Base-by-base conservation (phyloP, 2,888 invertebrate species). In the Tipula helvola region DNA sequence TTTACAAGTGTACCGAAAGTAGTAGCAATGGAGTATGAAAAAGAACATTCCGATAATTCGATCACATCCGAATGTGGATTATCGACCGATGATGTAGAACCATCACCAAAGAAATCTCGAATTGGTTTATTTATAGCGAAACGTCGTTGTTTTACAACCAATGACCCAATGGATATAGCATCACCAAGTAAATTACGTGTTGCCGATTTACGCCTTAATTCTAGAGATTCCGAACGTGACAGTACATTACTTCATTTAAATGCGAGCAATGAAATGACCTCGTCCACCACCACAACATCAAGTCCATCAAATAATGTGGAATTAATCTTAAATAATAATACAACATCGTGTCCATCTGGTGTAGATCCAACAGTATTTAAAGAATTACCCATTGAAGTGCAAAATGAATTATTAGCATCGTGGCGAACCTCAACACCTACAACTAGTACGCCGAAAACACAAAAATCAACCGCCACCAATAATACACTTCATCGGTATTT, bases 131-230 rank as follows among this genome's bases (percentile, higher is more conserved):
- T 93, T 87, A 90, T 93, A n/a, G 91, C 91, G 36, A 93, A 93
- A 87, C 91, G 93, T 83, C 91, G 93, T 86, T 90, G 91, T 44
- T 89, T 92, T 36, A 87, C 88, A 16, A 88, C 88, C 1, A 87
- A 86, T 5, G 90, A 90, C n/a, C 88, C 90, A 7, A 89, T 91
- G 18, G 93, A 93, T 87, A 94, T 94, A 87, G 94, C 94, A 83
- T 95, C 95, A 13, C 95, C 95, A 1, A 95, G 95, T 89, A 95
- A 95, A 89, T 90, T 95, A 88, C 93, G 94, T 89, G 95, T 95
- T 18, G 94, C 94, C 44, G 95, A 95, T 90, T 90, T 95, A 88
- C 92, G 94, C 87, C 91, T 95, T 57, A 94, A 94, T 89, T 94
- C 94, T n/a, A 93, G 92, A 87, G 94, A 94, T 89, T 91, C 93